Percentiles rank a stretch among this genome's conserved stretches.
Conservation (phyloP, 2,888 invertebrate species). For the Sycophila texana region DNA sequence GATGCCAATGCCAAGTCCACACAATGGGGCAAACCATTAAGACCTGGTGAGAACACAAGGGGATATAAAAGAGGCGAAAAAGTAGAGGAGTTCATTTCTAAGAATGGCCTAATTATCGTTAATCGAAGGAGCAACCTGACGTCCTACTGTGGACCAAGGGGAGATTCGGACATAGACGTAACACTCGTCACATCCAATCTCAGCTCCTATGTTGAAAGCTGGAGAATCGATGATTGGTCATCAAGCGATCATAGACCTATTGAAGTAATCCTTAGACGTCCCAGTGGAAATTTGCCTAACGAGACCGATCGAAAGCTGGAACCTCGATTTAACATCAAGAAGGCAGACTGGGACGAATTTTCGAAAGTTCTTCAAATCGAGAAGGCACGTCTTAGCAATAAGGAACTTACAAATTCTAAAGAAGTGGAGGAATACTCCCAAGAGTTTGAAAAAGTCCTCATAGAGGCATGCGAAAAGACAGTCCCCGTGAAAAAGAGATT, state of each 20-base stretch:
- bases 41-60: no score
- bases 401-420: not conserved
- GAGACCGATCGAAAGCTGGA: not conserved
- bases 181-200: not conserved
- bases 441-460: rapidly evolving
- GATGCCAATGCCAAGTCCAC: not conserved
- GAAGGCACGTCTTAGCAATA: not conserved
- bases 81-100: not conserved
- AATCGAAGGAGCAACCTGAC: not conserved
- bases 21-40: not conserved
- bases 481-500: not conserved
- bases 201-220: not conserved
- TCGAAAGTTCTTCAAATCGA: not conserved
- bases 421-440: not conserved
- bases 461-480: not conserved
- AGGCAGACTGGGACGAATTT: not conserved
- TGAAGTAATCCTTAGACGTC: rapidly evolving
- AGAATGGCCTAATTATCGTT: not conserved
- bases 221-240: not conserved
- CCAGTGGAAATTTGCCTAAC: rapidly evolving
- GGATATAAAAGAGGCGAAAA: not conserved
- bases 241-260: not conserved
- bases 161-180: not conserved
- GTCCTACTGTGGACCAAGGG: not conserved
- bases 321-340: not conserved